Evolutionary conservation across 2,888 invertebrate genomes (phyloP).

Genomic region (Leptarthrus brevirostris): DNA sequence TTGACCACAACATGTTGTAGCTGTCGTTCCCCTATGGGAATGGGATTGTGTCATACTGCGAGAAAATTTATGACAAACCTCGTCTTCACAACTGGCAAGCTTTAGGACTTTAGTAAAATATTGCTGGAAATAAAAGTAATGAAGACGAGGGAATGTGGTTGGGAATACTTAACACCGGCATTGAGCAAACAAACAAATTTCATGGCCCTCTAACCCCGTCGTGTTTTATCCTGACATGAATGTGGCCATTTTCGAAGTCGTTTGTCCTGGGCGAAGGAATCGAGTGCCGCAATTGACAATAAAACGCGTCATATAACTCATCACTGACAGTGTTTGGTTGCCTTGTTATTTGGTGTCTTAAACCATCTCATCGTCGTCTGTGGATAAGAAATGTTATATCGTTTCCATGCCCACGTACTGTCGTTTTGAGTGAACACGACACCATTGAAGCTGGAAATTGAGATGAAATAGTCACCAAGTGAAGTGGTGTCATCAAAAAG

Average conservation of each 20-base stretch:
- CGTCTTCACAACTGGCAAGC: conserved; percentile 4
- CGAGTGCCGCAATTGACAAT: conserved; percentile 35
- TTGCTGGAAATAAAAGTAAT: conserved; percentile 28
- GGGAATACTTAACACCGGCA: conserved; percentile 19
- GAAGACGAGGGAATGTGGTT: not conserved
- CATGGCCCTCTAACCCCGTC: not conserved
- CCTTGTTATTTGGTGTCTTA: conserved; percentile 15
- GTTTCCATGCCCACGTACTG: conserved; percentile 12
- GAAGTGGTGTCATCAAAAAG: conserved; percentile 22
- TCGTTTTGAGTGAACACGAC: conserved; percentile 23
- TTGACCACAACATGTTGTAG: not conserved
- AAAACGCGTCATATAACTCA: conserved; percentile 47
- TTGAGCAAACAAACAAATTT: conserved; percentile 1
- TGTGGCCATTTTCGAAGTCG: not conserved
- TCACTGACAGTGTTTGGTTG: conserved; percentile 41
- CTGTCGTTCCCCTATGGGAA: too few species aligned
- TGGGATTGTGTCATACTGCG: conserved; percentile 25
- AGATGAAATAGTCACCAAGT: conserved; percentile 10
- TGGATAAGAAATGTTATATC: not conserved
- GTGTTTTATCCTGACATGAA: not conserved
- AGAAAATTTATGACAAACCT: conserved; percentile 16
- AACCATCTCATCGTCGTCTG: too few species aligned
- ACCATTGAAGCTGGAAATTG: not conserved
- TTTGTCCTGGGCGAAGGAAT: conserved; percentile 21
- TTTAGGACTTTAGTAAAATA: conserved; percentile 12